Evolutionary conservation across 1,140 invertebrate species (phyloP), one percentile per base, ranked within the genome.

Genomic region (Macrobrachium nipponense): DNA sequence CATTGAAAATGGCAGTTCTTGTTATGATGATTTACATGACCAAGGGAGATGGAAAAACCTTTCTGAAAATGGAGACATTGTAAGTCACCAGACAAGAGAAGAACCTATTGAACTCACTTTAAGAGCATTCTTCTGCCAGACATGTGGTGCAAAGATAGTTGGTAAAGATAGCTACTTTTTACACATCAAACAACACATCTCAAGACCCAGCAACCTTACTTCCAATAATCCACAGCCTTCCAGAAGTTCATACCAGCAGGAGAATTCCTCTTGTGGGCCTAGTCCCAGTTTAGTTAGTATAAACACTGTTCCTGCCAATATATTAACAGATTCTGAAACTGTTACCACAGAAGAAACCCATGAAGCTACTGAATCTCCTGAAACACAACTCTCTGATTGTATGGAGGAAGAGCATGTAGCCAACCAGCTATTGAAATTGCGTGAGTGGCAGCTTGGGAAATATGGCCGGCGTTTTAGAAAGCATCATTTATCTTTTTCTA

Each of bases 381-480:
- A 85, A 14, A 27, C 68, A 17, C 12, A 23, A 15, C 60, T 73
- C 18, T 85, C 82, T 17, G 61, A 51, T 27, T 80, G 59, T 27
- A 86, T 86, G 66, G 78, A 86, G 23, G 84, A 80, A 62, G 72
- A 68, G 11, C 77, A 86, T 23, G 58, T 70, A 27, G 84, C 84
- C 15, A 86, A 73, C 23, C 84, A 86, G 59, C 77, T 86, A 8
- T 66, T 79, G 75, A 86, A 86, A 43, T 43, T 86, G n/a, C 77
- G 84, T 15, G 84, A 86, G 51, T 86, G 84, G 84, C 77, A 78
- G 60, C 59, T 86, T 44, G 84, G 72, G 15, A 86, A 86, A 23
- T 43, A 70, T 17, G 77, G 84, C 3, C 80, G 80, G 51, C 73
- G 36, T 43, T 80, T 80, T 43, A 79, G 64, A 12, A 86, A 78